Base-by-base conservation (phyloP, 2,888 invertebrate species). In the Lepidochitona cinerea region DNA sequence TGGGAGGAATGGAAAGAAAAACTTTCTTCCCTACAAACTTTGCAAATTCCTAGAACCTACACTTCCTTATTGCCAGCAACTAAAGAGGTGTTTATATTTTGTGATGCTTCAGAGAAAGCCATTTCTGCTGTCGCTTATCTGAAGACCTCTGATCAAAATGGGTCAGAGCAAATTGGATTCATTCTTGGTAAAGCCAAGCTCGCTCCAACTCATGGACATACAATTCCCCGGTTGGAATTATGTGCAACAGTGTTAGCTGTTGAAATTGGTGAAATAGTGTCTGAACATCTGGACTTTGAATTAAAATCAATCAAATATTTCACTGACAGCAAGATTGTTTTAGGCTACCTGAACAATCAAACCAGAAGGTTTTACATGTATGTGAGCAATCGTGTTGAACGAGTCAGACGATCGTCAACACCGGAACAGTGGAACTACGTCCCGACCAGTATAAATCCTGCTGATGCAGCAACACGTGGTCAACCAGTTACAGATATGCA, bases 1-100 rank as follows among this genome's bases (percentile, higher is more conserved):
- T 76, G 76, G 74, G 37, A 52, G 33, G 41, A 54, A 9, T 76
- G 76, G 76, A 23, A 12, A 54, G 12, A 9, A 71, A 72, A 36
- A 32, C 69, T 32, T 33, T 32, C 32, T 59, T 54, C 23, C n/a
- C 2, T 7, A 49, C 49, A 49, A 7, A 2, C 23, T 49, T 18
- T 18, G 7, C 18, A 23, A 49, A 18, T 49, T 49, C 3, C 18
- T n/a, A 23, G 23, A n/a, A n/a, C 1, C 49, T 49, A n/a, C n/a
- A n/a, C n/a, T n/a, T n/a, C n/a, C n/a, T n/a, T n/a, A n/a, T n/a
- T n/a, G n/a, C n/a, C n/a, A n/a, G n/a, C n/a, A n/a, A n/a, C n/a
- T n/a, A n/a, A n/a, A n/a, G n/a, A n/a, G n/a, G n/a, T n/a, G n/a
- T n/a, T n/a, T n/a, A 49, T 49, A 2, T 49, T n/a, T 49, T 49